These are phyloP conservation scores for Peromyscus leucopus DNA, from an alignment of 2,113 vertebrate species.

Conservation along the genomic window DNA sequence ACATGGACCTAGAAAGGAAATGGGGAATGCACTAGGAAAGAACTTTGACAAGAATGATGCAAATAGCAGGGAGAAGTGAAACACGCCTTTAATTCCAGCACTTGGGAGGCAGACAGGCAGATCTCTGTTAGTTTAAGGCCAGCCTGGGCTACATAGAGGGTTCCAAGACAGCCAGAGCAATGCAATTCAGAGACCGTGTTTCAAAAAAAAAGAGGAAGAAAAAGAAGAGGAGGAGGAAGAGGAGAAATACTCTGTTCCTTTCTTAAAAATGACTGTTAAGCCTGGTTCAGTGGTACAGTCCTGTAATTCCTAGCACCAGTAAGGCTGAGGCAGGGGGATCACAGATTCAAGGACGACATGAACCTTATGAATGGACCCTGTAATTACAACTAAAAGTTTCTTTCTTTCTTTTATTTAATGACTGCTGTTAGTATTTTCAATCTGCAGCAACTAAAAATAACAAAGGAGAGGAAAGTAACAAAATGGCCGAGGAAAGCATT, in stretches of 20 bases:
- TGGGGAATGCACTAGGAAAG: background rate
- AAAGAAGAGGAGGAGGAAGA: no score
- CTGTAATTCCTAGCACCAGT: background rate
- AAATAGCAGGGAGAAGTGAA: background rate
- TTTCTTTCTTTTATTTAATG: no score
- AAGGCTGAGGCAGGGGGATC: background rate
- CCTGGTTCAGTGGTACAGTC: background rate
- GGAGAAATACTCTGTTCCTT: background rate
- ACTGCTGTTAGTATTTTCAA: background rate
- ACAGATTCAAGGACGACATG: background rate
- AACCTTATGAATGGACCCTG: background rate
- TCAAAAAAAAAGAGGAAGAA: no score
- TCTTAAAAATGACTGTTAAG: constrained; percentile 14
- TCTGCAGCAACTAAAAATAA: background rate
- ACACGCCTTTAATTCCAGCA: no score
- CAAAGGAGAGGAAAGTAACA: constrained; percentile 4
- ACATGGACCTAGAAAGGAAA: constrained; percentile 5
- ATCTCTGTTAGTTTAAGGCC: no score
- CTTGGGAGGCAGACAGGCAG: no score
- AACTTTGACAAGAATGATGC: constrained; percentile 2
- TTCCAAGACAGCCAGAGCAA: no score
- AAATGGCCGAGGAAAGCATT: background rate
- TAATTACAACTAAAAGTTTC: background rate
- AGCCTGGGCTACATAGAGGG: no score
- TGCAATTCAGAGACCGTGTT: no score